Percentiles rank a stretch among this genome's conserved stretches.
Evolutionary conservation across 2,888 invertebrate species (phyloP).

Genomic region (Aspidiotus destructor): DNA sequence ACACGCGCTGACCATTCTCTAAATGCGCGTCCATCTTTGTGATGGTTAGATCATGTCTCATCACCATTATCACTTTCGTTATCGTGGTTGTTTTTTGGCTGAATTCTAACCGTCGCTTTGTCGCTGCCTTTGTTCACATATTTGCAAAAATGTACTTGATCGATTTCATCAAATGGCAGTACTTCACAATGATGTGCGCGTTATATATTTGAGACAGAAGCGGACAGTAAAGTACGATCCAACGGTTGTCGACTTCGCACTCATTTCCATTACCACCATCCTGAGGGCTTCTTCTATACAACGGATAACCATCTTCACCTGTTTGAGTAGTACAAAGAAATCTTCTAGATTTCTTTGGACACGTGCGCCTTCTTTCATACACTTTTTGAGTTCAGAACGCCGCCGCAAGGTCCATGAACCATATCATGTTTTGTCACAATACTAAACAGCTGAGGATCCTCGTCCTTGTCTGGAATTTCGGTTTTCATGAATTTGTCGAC

Average conservation of each 20-base stretch:
- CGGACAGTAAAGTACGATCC: constrained; percentile 36
- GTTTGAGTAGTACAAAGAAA: constrained; percentile 38
- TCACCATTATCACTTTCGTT: too few relatives aligned
- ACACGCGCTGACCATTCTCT: too few relatives aligned
- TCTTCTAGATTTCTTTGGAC: constrained; percentile 37
- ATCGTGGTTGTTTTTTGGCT: neutral
- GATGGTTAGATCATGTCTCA: too few relatives aligned
- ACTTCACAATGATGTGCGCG: constrained; percentile 39
- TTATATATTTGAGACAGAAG: constrained; percentile 37
- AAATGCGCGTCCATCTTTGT: too few relatives aligned
- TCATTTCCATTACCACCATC: constrained; percentile 38
- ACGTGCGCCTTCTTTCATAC: constrained; percentile 38
- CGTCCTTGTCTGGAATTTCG: constrained; percentile 39
- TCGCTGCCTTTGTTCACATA: constrained; percentile 38
- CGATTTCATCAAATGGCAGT: constrained; percentile 42
- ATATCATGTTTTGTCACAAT: constrained; percentile 40
- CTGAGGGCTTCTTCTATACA: constrained; percentile 37
- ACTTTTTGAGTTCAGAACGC: constrained; percentile 35
- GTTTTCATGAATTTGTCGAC: constrained; percentile 40
- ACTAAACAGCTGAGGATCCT: constrained; percentile 38
- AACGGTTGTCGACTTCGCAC: constrained; percentile 36
- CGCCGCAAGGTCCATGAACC: constrained; percentile 40
- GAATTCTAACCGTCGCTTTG: neutral
- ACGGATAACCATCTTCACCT: constrained; percentile 40
- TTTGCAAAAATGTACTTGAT: constrained; percentile 43